Evolutionary conservation across 2,888 invertebrate genomes (phyloP).

Genomic region (Pristionchus exspectatus): DNA sequence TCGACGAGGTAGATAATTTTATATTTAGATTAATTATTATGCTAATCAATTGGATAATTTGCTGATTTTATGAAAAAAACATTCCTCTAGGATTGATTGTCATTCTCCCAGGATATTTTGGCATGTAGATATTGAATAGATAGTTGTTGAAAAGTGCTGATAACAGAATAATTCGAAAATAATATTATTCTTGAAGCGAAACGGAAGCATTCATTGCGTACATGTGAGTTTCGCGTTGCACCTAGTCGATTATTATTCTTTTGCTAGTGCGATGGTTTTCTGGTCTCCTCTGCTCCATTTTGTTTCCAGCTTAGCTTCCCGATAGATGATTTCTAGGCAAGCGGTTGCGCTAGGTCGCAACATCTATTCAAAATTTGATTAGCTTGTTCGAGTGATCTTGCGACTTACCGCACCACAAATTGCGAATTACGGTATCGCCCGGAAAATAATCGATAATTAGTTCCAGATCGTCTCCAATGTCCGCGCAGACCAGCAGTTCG

Average conservation of each 20-base stretch:
- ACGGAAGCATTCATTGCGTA: conserved; percentile 16
- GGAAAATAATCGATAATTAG: conserved; percentile 25
- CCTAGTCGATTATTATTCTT: neutral
- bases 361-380: neutral
- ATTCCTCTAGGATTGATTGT: no score
- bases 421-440: neutral
- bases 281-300: neutral
- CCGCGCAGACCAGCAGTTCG: conserved; percentile 39
- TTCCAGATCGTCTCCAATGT: conserved; percentile 37
- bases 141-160: neutral
- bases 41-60: neutral
- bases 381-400: neutral
- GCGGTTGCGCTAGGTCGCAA: neutral
- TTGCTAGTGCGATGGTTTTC: conserved; percentile 33
- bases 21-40: neutral
- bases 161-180: neutral
- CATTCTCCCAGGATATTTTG: no score
- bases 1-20: conserved; percentile 19
- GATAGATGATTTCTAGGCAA: neutral
- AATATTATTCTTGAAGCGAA: neutral
- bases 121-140: no score
- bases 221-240: conserved; percentile 33
- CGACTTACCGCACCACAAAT: no score
- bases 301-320: neutral
- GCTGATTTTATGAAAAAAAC: neutral